Evolutionary conservation across 2,113 vertebrate genomes (phyloP).

Genomic region (Peromyscus leucopus): DNA sequence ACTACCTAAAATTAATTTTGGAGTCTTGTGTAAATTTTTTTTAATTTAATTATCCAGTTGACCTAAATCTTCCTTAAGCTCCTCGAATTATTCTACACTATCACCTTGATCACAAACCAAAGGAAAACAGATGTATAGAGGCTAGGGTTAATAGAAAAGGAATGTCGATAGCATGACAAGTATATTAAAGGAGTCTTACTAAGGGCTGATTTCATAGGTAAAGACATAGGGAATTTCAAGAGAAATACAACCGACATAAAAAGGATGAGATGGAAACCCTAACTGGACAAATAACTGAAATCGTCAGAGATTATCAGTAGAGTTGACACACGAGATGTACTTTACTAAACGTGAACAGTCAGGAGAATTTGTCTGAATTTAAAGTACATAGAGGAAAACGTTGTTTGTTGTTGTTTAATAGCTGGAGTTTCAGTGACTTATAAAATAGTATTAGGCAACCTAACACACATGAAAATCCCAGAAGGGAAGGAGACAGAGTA

Average conservation of each 20-base stretch:
- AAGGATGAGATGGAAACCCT: conserved; percentile 5
- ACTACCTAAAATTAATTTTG: background rate
- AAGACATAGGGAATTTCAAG: background rate
- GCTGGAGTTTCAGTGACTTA: background rate
- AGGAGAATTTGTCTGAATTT: conserved; percentile 9
- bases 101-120: conserved; percentile 19
- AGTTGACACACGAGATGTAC: background rate
- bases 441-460: background rate
- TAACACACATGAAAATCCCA: background rate
- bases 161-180: background rate
- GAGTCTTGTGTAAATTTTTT: background rate
- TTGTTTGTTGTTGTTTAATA: background rate
- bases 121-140: conserved; percentile 38
- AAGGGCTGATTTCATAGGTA: background rate
- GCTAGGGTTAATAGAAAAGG: background rate
- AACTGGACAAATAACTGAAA: conserved; percentile 50
- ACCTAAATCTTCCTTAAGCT: background rate
- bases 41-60: background rate
- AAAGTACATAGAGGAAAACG: background rate
- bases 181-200: background rate
- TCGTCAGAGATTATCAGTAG: background rate
- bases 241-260: background rate
- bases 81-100: background rate
- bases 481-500: background rate
- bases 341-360: conserved; percentile 15